Evolutionary conservation across 2,888 invertebrate genomes (phyloP).

Genomic region (Conchocele bisecta): DNA sequence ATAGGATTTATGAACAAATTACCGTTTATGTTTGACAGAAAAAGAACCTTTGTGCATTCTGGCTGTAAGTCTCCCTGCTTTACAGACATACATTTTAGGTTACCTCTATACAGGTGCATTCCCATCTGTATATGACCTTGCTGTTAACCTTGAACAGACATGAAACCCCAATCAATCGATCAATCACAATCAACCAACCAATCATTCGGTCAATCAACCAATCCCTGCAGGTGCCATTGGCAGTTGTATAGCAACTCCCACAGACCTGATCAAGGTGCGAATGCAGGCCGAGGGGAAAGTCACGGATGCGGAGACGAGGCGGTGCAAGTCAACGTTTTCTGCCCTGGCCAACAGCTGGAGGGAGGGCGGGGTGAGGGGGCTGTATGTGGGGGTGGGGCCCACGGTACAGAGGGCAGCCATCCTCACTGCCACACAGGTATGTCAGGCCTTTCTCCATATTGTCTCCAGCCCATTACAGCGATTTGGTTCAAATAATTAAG

Average conservation of each 20-base stretch:
- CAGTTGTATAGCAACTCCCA: constrained; percentile 74
- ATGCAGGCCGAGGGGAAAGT: constrained; percentile 72
- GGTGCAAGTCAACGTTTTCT: constrained; percentile 62
- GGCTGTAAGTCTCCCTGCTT: no score
- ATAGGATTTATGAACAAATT: no score
- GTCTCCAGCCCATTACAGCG: neutral
- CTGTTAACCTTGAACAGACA: no score
- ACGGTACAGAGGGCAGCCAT: constrained; percentile 77
- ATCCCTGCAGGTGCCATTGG: constrained; percentile 72
- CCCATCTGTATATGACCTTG: no score
- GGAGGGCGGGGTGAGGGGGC: constrained; percentile 65
- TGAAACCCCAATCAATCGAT: no score
- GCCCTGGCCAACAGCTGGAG: constrained; percentile 67
- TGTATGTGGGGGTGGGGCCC: constrained; percentile 74
- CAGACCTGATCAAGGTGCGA: constrained; percentile 76
- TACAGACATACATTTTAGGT: no score
- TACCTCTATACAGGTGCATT: no score
- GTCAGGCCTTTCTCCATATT: neutral
- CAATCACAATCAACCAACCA: no score
- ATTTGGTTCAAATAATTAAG: no score
- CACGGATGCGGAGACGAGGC: constrained; percentile 32
- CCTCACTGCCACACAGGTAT: constrained; percentile 76
- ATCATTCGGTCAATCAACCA: no score
- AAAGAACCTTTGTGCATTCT: no score
- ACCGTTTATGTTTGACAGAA: no score